phyloP scores from a whole-genome alignment of 2,888 invertebrate genomes.

The Megastigmus dorsalis region DNA sequence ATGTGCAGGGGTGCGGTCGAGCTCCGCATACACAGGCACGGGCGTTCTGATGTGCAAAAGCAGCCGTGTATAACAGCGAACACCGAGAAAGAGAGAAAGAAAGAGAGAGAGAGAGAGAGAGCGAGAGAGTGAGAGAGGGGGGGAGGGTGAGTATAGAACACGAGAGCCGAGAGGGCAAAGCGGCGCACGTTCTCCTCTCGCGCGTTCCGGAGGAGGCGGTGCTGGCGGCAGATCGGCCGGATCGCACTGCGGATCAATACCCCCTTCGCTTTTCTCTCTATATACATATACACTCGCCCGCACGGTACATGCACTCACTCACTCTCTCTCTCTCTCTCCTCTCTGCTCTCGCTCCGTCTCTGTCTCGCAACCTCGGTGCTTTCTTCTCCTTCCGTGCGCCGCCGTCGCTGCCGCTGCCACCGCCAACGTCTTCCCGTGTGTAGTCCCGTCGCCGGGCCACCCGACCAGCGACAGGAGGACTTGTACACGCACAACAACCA shows the following conservation, averaged over 20 bases:
- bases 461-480: neutral
- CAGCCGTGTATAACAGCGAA: too few relatives aligned
- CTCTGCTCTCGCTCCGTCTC: neutral
- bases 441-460: neutral
- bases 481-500: neutral
- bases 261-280: too few relatives aligned
- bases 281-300: too few relatives aligned
- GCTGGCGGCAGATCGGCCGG: conserved; percentile 21
- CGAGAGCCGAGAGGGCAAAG: too few relatives aligned
- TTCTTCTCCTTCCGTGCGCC: neutral
- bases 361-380: neutral
- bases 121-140: neutral
- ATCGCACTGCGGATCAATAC: conserved; percentile 46
- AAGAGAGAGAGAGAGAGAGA: neutral
- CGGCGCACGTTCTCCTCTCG: conserved; percentile 23
- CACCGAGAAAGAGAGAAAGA: neutral
- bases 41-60: neutral
- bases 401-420: too few relatives aligned
- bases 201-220: conserved; percentile 17
- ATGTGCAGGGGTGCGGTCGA: neutral
- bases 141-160: conserved; percentile 1
- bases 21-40: neutral
- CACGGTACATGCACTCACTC: neutral
- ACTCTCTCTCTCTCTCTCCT: neutral
- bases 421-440: too few relatives aligned